Percentiles rank a stretch among this genome's conserved stretches.
Evolutionary conservation across 2,888 invertebrate species (phyloP).

Genomic region (Panopea generosa): DNA sequence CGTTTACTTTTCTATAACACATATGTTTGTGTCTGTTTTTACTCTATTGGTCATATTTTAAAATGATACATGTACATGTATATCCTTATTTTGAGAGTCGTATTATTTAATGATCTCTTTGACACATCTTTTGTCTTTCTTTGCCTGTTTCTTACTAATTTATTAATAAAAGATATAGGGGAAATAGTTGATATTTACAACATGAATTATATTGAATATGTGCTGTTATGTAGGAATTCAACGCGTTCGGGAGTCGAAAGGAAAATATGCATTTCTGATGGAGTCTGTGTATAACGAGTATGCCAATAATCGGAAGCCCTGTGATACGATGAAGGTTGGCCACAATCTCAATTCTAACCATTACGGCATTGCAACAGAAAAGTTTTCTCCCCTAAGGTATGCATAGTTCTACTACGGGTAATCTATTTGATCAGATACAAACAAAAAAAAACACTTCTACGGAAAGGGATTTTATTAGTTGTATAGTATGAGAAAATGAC

Average conservation of each 20-base stretch:
- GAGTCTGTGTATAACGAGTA: constrained; percentile 90
- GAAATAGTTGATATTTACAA: background rate
- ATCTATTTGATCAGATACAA: no score
- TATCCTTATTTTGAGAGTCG: no score
- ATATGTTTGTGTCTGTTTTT: no score
- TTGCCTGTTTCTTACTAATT: background rate
- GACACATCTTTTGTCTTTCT: no score
- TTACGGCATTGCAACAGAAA: constrained; percentile 97
- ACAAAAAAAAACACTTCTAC: no score
- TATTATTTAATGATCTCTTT: no score
- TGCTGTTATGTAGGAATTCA: constrained; percentile 74
- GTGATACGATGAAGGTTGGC: constrained; percentile 89
- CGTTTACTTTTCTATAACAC: no score
- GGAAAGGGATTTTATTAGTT: no score
- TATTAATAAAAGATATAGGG: background rate
- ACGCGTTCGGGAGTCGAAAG: constrained; percentile 90
- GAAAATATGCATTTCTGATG: constrained; percentile 87
- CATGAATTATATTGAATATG: no score
- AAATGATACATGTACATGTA: no score
- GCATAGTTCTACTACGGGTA: constrained; percentile 88
- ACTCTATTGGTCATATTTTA: no score
- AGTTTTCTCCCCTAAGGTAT: constrained; percentile 84
- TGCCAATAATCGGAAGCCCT: constrained; percentile 93
- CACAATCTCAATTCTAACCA: constrained; percentile 93
- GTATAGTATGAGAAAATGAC: no score